Evolutionary conservation across 1,140 invertebrate species (phyloP), one percentile per base, ranked within the genome.

Genomic region (Meloidogyne hapla): DNA sequence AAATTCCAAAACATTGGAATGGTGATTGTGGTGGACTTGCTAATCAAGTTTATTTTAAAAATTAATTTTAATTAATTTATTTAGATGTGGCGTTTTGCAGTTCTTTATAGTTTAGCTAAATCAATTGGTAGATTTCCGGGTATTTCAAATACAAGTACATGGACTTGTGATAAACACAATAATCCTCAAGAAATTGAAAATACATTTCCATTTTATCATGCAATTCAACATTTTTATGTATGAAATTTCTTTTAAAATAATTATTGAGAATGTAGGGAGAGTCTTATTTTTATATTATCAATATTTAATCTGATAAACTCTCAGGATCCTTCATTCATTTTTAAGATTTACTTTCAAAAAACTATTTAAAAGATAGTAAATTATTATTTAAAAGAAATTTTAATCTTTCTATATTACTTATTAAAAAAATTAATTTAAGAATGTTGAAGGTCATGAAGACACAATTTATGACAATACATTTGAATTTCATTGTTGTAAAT

Each of bases 121-220:
- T 56, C 48, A 56, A 56, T 56, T 56, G 48, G n/a, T 8, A 56
- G 48, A 56, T 56, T 56, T 56, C 48, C 48, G 18, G 48, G 48
- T 56, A 56, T 56, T 56, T 56, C 48, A 56, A n/a, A 56, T 56
- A 56, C 48, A 56, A 56, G n/a, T 56, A 56, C 48, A n/a, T 56
- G 48, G 48, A 56, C 48, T n/a, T 56, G 48, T 56, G 48, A 56
- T n/a, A 56, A 56, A 56, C n/a, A n/a, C 8, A 56, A 56, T n/a
- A 56, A 18, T 56, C 48, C 48, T 4, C n/a, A 18, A 56, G 48
- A 56, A 56, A 56, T 56, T n/a, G 48, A 56, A 56, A 56, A 56
- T 56, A 56, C 48, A n/a, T 56, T 56, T 56, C 48, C 48, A 8
- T 6, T 56, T 56, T 56, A n/a, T 56, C 18, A 56, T 56, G 18